A percentile compares a stretch with the other conserved stretches of the same genome.
phyloP scores from a whole-genome alignment of 2,888 invertebrate genomes.

The Brachyptera putata region DNA sequence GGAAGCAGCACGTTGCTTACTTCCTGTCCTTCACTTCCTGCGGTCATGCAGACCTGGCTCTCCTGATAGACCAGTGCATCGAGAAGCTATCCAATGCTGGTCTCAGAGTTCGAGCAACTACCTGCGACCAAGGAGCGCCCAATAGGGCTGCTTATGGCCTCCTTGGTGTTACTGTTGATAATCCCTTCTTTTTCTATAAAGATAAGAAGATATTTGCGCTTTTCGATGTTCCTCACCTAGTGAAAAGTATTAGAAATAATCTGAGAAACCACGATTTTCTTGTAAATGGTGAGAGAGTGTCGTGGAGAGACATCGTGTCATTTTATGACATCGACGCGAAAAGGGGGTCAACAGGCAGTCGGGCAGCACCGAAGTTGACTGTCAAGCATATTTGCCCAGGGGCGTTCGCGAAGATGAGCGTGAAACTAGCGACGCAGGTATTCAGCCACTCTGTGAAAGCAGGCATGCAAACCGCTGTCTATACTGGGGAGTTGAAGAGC shows the following conservation, averaged over 20 bases:
- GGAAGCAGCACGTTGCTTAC: slow-evolving; percentile 37
- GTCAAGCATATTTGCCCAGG: slow-evolving; percentile 34
- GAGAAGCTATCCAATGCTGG: slow-evolving; percentile 27
- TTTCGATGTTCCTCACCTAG: slow-evolving; percentile 35
- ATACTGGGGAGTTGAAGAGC: neutral
- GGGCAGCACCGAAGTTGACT: slow-evolving; percentile 36
- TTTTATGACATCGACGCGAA: slow-evolving; percentile 14
- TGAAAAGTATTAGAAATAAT: slow-evolving; percentile 35
- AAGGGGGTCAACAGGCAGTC: slow-evolving; percentile 28
- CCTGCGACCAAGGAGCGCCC: slow-evolving; percentile 34
- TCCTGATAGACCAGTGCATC: slow-evolving; percentile 31
- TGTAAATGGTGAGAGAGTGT: slow-evolving; percentile 22
- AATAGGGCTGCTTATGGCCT: slow-evolving; percentile 32
- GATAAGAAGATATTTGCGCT: slow-evolving; percentile 33
- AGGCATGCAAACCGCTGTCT: slow-evolving; percentile 18
- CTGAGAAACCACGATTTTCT: slow-evolving; percentile 29
- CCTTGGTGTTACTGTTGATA: slow-evolving; percentile 32
- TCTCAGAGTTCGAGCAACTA: slow-evolving; percentile 32
- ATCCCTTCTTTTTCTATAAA: slow-evolving; percentile 28
- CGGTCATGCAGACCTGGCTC: slow-evolving; percentile 18
- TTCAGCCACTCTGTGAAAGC: slow-evolving; percentile 35
- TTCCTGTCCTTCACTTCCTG: slow-evolving; percentile 31
- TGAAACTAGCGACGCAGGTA: slow-evolving; percentile 35
- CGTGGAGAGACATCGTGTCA: slow-evolving; percentile 28
- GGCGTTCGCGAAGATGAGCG: slow-evolving; percentile 36